phyloP scores from a whole-genome alignment of 2,113 vertebrate species.

The Antechinus stuartii region DNA sequence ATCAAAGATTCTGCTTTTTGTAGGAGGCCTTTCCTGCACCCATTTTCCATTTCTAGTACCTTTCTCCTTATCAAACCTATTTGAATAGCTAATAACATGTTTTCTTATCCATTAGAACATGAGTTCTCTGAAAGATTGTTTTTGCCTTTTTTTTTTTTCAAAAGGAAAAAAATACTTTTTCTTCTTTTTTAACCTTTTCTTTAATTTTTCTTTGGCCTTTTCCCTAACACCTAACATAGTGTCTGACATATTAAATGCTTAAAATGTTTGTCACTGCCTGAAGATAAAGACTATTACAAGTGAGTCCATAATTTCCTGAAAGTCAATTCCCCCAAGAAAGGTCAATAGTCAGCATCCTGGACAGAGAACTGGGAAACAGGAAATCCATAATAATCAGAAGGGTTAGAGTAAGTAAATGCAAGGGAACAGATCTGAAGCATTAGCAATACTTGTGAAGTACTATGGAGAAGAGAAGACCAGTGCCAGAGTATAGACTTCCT shows the following conservation, averaged over 20 bases:
- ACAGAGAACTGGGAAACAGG: not conserved
- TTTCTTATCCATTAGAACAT: no score
- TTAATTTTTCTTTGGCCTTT: not conserved
- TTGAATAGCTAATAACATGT: no score
- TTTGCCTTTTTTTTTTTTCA: no score
- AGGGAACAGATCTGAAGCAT: not conserved
- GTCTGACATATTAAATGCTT: not conserved
- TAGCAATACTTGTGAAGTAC: not conserved
- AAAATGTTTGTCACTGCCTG: not conserved
- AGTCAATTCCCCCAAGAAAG: not conserved
- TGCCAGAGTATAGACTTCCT: not conserved
- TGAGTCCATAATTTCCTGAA: not conserved
- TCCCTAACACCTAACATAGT: not conserved
- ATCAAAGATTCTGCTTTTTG: no score
- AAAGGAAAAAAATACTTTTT: no score
- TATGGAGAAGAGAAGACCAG: not conserved
- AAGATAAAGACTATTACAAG: not conserved
- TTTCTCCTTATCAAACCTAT: no score
- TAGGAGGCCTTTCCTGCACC: no score
- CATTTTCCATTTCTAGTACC: no score
- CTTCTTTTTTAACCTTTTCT: not conserved
- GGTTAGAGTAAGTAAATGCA: not conserved
- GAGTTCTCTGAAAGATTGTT: no score
- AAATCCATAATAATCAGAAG: not conserved
- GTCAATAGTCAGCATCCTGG: not conserved